Base-by-base conservation (phyloP, 2,113 vertebrate species). In the Burhinus oedicnemus region DNA sequence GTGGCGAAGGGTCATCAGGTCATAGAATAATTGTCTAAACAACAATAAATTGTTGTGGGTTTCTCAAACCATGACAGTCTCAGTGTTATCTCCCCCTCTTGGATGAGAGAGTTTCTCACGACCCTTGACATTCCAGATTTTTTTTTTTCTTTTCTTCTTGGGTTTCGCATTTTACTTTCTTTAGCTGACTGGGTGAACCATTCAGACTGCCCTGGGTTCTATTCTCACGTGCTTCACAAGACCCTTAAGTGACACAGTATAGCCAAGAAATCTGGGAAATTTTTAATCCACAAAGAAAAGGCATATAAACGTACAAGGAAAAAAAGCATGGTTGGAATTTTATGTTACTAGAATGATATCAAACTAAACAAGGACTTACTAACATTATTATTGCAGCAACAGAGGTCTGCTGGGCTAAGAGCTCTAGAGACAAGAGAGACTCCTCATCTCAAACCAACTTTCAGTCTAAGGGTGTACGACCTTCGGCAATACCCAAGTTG, bases 401-500 rank as follows among this genome's bases (percentile, higher is more conserved):
- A 40, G n/a, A 38, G 34, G 7, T 12, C 45, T 38, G 54, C 60
- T 72, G 78, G 42, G 66, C 38, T 52, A 34, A 22, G 44, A 27
- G 49, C 4, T n/a, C 12, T 38, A 45, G 34, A 40, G 57, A 40
- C 8, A 38, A 66, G 54, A 36, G n/a, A 60, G 3, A 14, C 12
- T 58, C 42, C 79, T 70, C 20, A 5, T 30, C 49, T 40, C 36
- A n/a, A 62, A 80, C 15, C 54, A 42, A 34, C 29, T n/a, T 55
- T 11, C 32, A 27, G 38, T 9, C 29, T 22, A n/a, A 44, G 42
- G 34, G 10, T 8, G 5, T 2, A 4, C 0, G 40, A 36, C 16
- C 21, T 80, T 21, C 61, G 51, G n/a, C 62, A 11, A 38, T 15
- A 18, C 23, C n/a, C 51, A 52, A 13, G 23, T n/a, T 12, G n/a